Base-by-base conservation (phyloP, 2,797 vertebrate genomes). In the Hyperoplus immaculatus region DNA sequence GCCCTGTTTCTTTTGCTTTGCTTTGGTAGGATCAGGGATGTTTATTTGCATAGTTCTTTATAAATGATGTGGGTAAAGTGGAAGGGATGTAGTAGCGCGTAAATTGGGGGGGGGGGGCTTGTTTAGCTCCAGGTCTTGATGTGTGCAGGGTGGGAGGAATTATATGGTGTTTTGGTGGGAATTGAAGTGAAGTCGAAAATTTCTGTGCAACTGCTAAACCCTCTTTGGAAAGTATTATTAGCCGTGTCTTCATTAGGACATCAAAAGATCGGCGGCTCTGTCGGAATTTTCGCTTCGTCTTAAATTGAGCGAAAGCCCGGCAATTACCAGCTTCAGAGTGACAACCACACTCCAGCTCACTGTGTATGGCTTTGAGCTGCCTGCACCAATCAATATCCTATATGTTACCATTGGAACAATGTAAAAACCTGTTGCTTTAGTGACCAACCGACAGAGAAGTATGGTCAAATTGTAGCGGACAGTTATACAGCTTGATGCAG, bases 11-110 rank as follows among this genome's bases (percentile, higher is more conserved):
- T 50, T 74, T 80, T 63, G 47, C 71, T 84, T 77, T 81, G 69
- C 78, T 88, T 80, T 74, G 55, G 18, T 41, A 41, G 72, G 58
- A 80, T 79, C 67, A 21, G 46, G 53, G 51, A 59, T 73, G 80
- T 87, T 78, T 87, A 75, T 87, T 62, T 61, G 77, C 43, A 21
- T 58, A 73, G 49, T 69, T 75, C 66, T 68, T 66, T 58, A 70
- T 47, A 54, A 65, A 80, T 57, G 16, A 56, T 68, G 55, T 69
- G 67, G 63, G 53, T 38, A 29, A 62, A 47, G 67, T 62, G 55
- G 77, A 77, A 46, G 59, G 67, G 51, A 60, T 61, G 60, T 3
- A 60, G 72, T 29, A 13, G 29, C 29, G 29, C 29, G 29, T 29
- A 29, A 3, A 29, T 29, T 29, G 29, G 29, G 29, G 29, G 29